Evolutionary conservation across 2,888 invertebrate species (phyloP).

Genomic region (Gari tellinella): DNA sequence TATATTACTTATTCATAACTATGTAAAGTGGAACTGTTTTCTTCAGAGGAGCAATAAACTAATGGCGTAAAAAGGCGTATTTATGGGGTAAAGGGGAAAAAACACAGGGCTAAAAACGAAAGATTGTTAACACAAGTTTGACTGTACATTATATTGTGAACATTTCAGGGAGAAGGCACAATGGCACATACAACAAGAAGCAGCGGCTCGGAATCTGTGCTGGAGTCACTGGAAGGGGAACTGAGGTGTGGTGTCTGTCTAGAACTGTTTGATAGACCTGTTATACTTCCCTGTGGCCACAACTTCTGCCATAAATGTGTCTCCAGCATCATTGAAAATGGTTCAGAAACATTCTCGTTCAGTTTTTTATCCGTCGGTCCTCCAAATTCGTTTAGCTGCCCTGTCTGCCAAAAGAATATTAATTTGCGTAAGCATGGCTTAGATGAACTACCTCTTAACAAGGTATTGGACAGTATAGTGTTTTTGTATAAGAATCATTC

Average conservation of each 20-base stretch:
- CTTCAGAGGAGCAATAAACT: too few species aligned
- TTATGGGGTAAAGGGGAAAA: too few species aligned
- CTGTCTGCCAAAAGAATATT: constrained; percentile 61
- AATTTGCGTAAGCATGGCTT: constrained; percentile 34
- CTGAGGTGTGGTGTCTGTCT: constrained; percentile 68
- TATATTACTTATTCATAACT: too few species aligned
- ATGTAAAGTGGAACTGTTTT: too few species aligned
- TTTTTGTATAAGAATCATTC: constrained; percentile 47
- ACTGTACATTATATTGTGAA: too few species aligned
- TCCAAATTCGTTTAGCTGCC: constrained; percentile 60
- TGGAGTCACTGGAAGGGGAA: constrained; percentile 57
- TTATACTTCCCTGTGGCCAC: constrained; percentile 68
- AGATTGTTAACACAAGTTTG: too few species aligned
- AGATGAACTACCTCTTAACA: constrained; percentile 58
- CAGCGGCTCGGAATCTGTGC: background rate
- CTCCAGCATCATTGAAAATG: constrained; percentile 45
- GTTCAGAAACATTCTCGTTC: constrained; percentile 8
- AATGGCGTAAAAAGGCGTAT: too few species aligned
- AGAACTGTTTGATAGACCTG: constrained; percentile 61
- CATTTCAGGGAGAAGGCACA: background rate
- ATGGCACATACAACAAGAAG: constrained; percentile 9
- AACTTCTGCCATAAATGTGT: constrained; percentile 69
- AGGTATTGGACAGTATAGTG: constrained; percentile 63
- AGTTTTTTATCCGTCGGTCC: constrained; percentile 33
- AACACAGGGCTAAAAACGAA: too few species aligned